phyloP scores from a whole-genome alignment of 2,888 invertebrate species.

The Dione vanillae region DNA sequence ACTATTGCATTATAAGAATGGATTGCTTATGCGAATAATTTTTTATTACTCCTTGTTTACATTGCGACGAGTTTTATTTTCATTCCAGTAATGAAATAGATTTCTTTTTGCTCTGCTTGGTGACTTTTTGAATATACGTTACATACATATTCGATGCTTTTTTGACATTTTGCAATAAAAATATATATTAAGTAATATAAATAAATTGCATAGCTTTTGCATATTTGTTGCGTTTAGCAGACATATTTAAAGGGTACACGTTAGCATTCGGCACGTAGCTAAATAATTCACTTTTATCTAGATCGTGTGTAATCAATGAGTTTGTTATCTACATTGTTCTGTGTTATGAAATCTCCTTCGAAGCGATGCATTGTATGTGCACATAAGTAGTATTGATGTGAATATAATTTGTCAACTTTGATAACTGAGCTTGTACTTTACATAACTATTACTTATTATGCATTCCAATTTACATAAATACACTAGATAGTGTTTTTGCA shows the following conservation, averaged over 20 bases:
- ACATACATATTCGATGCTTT: neutral
- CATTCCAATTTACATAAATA: too few species aligned
- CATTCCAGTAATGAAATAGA: neutral
- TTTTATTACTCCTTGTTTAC: conserved; percentile 12
- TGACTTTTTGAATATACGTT: neutral
- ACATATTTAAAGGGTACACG: neutral
- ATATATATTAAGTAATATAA: too few species aligned
- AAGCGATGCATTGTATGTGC: conserved; percentile 2
- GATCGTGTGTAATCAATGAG: conserved; percentile 30
- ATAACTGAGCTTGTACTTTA: neutral
- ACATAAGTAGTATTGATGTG: too few species aligned
- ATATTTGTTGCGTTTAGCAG: neutral
- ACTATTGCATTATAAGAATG: conserved; percentile 14
- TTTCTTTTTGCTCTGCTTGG: neutral
- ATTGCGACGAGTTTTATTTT: neutral
- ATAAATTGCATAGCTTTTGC: too few species aligned
- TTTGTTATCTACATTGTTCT: conserved; percentile 20
- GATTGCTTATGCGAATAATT: conserved; percentile 19
- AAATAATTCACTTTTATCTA: conserved; percentile 21
- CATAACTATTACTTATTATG: too few species aligned
- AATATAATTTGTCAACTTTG: neutral
- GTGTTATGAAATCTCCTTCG: conserved; percentile 23
- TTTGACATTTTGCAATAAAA: neutral
- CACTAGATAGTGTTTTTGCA: too few species aligned
- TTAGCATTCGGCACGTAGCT: neutral